Evolutionary conservation across 2,888 invertebrate species (phyloP).

Genomic region (Tethea ocularis): DNA sequence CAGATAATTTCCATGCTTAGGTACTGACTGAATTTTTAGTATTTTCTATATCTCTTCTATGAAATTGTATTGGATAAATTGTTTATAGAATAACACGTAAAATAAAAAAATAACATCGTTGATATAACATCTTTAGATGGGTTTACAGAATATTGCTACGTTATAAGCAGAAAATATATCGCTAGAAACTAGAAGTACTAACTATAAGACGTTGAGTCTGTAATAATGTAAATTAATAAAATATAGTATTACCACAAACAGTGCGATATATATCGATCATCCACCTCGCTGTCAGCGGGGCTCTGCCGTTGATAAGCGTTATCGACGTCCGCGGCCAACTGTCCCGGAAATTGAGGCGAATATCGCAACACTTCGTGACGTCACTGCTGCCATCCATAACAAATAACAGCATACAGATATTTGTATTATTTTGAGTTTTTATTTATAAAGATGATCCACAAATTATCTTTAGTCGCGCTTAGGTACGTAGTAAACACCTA

Average conservation of each 20-base stretch:
- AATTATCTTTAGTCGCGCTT: too few relatives aligned
- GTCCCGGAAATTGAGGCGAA: slow-evolving; percentile 64
- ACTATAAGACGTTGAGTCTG: not conserved
- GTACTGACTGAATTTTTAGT: not conserved
- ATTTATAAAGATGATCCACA: too few relatives aligned
- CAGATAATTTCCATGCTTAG: too few relatives aligned
- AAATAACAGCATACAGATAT: too few relatives aligned
- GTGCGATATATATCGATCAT: slow-evolving; percentile 71
- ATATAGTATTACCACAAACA: slow-evolving; percentile 47
- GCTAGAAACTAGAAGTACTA: not conserved
- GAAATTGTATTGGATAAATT: not conserved
- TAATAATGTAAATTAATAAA: slow-evolving; percentile 22
- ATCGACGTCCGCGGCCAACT: slow-evolving; percentile 63
- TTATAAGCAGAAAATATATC: not conserved
- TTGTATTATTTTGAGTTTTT: too few relatives aligned
- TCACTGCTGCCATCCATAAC: slow-evolving; percentile 29
- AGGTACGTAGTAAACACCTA: too few relatives aligned
- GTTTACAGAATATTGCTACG: too few relatives aligned
- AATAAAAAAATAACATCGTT: not conserved
- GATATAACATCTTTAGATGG: not conserved
- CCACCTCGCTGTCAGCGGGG: slow-evolving; percentile 56
- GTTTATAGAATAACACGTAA: not conserved
- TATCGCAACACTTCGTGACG: slow-evolving; percentile 39
- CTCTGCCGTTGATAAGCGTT: slow-evolving; percentile 59
- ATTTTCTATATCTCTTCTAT: not conserved